Conservation (phyloP, 2,113 vertebrate species). For the Trachemys scripta region DNA sequence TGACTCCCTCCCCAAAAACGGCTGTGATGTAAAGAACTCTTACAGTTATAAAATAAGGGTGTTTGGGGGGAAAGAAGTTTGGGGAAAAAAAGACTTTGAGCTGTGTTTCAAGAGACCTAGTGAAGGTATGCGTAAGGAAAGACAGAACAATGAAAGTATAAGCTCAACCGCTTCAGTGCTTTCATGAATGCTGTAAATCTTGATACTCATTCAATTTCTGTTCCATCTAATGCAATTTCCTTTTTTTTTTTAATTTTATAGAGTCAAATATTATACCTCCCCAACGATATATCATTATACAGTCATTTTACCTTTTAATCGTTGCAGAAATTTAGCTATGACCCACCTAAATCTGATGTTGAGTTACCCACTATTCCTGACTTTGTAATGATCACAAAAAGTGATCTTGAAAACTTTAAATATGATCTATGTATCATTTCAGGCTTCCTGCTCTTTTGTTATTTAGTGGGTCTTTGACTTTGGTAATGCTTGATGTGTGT, state of each 20-base stretch:
- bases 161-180: conserved; percentile 45
- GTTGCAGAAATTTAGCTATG: background rate
- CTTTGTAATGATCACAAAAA: background rate
- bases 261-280: background rate
- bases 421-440: background rate
- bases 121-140: conserved; percentile 38
- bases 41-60: background rate
- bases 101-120: conserved; percentile 41
- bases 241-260: conserved; percentile 24
- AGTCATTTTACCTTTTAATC: background rate
- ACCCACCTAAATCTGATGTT: background rate
- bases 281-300: conserved; percentile 26
- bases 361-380: background rate
- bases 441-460: background rate
- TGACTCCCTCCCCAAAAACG: background rate
- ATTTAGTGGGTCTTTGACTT: background rate
- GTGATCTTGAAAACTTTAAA: background rate
- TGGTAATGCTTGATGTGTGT: background rate
- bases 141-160: conserved; percentile 63
- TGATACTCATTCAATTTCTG: conserved; percentile 52
- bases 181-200: conserved; percentile 41
- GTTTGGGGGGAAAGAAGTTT: too few relatives aligned
- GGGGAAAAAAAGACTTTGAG: background rate
- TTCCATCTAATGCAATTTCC: conserved; percentile 31
- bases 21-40: background rate